phyloP scores from a whole-genome alignment of 1,140 invertebrate species.

The Microvelia longipes region DNA sequence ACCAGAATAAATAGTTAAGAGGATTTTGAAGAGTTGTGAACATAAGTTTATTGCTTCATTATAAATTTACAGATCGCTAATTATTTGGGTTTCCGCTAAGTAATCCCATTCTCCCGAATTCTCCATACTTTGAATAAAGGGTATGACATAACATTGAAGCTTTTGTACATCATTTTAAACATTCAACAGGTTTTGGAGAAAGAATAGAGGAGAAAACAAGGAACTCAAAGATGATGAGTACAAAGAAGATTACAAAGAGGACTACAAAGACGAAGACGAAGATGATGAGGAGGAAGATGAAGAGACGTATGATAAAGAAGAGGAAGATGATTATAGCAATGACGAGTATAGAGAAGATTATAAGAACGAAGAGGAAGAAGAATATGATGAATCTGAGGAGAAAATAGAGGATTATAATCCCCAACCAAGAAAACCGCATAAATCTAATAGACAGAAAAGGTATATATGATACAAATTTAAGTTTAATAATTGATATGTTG shows the following conservation, averaged over 20 bases:
- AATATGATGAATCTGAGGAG: neutral
- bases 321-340: neutral
- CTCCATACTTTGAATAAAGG: too few relatives aligned
- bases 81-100: too few relatives aligned
- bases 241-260: slow-evolving; percentile 10
- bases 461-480: too few relatives aligned
- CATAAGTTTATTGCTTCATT: too few relatives aligned
- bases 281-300: slow-evolving; percentile 4
- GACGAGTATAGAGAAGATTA: neutral
- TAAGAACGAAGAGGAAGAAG: neutral
- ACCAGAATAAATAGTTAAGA: too few relatives aligned
- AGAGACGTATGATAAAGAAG: neutral
- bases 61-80: too few relatives aligned
- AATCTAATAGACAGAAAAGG: neutral
- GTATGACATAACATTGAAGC: too few relatives aligned
- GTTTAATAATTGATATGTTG: too few relatives aligned
- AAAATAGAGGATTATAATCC: neutral
- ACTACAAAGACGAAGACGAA: slow-evolving; percentile 1
- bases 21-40: too few relatives aligned
- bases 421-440: too few relatives aligned
- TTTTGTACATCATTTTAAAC: too few relatives aligned
- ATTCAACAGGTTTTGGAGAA: slow-evolving; percentile 48
- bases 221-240: slow-evolving; percentile 22
- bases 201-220: slow-evolving; percentile 44
- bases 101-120: too few relatives aligned